Percentiles rank a stretch among this genome's conserved stretches.
These are phyloP conservation scores for Corythoichthys haematopterus DNA, from an alignment of 2,113 vertebrate genomes.

Conservation along the genomic window DNA sequence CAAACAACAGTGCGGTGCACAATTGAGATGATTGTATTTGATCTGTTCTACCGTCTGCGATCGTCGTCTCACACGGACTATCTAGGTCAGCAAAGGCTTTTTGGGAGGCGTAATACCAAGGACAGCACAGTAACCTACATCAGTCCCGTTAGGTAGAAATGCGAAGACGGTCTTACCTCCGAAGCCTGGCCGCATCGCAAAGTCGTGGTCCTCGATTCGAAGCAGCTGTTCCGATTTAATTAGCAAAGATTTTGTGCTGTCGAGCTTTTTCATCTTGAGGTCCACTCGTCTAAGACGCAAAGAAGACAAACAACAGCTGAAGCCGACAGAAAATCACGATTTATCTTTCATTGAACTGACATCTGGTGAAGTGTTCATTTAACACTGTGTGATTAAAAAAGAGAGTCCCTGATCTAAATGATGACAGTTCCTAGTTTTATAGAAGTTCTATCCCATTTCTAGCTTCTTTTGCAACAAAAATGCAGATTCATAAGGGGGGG, in stretches of 20 bases:
- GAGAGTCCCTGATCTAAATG: slow-evolving; percentile 10
- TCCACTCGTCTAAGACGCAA: slow-evolving; percentile 72
- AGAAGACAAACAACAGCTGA: slow-evolving; percentile 19
- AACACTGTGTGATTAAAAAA: slow-evolving; percentile 37
- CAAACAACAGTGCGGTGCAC: slow-evolving; percentile 27
- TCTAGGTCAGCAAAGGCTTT: slow-evolving; percentile 64
- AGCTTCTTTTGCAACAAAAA: not conserved
- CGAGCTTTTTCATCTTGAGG: slow-evolving; percentile 78
- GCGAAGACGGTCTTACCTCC: slow-evolving; percentile 72
- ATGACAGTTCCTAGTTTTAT: slow-evolving; percentile 17
- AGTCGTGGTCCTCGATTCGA: slow-evolving; percentile 85
- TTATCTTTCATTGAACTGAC: slow-evolving; percentile 22
- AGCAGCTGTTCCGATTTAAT: slow-evolving; percentile 83
- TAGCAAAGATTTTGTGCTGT: slow-evolving; percentile 80
- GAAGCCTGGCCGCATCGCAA: slow-evolving; percentile 87
- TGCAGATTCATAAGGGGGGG: not conserved
- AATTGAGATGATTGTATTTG: slow-evolving; percentile 59
- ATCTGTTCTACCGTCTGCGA: slow-evolving; percentile 41
- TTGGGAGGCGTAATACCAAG: slow-evolving; percentile 32
- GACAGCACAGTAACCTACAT: slow-evolving; percentile 67
- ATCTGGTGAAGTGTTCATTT: slow-evolving; percentile 44
- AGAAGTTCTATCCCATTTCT: not conserved
- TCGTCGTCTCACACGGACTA: slow-evolving; percentile 55
- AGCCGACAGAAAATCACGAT: not conserved
- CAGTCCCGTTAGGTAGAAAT: slow-evolving; percentile 12